A percentile compares a stretch with the other conserved stretches of the same genome.
These are phyloP conservation scores for Stenurella melanura DNA, from an alignment of 2,888 invertebrate genomes.

Conservation along the genomic window DNA sequence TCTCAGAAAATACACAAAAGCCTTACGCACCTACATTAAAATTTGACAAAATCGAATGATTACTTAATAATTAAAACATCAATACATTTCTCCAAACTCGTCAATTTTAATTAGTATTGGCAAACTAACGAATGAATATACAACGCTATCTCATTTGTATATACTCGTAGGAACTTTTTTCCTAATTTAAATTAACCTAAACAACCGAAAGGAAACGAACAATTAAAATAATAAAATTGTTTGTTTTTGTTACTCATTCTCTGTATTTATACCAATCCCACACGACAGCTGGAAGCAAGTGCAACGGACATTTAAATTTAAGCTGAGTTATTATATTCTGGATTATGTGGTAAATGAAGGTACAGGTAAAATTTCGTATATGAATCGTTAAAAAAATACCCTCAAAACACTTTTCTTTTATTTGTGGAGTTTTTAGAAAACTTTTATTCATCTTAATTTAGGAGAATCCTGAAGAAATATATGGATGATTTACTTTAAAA, in stretches of 20 bases:
- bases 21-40: background rate
- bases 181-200: conserved; percentile 21
- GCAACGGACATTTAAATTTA: background rate
- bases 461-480: too few relatives aligned
- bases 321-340: background rate
- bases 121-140: background rate
- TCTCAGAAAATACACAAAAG: background rate
- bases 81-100: background rate
- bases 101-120: background rate
- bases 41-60: background rate
- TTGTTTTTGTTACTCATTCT: conserved; percentile 45
- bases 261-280: conserved; percentile 6
- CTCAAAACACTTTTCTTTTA: too few relatives aligned
- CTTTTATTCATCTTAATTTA: too few relatives aligned
- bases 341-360: background rate
- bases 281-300: conserved; percentile 23
- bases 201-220: conserved; percentile 50
- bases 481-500: too few relatives aligned
- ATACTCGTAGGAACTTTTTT: background rate
- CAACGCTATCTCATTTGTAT: conserved; percentile 4
- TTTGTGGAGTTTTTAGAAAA: too few relatives aligned
- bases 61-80: background rate
- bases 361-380: background rate
- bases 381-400: background rate
- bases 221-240: conserved; percentile 58